Evolutionary conservation across 2,888 invertebrate species (phyloP), one percentile per base, ranked within the genome.

Genomic region (Polydrusus tereticollis): DNA sequence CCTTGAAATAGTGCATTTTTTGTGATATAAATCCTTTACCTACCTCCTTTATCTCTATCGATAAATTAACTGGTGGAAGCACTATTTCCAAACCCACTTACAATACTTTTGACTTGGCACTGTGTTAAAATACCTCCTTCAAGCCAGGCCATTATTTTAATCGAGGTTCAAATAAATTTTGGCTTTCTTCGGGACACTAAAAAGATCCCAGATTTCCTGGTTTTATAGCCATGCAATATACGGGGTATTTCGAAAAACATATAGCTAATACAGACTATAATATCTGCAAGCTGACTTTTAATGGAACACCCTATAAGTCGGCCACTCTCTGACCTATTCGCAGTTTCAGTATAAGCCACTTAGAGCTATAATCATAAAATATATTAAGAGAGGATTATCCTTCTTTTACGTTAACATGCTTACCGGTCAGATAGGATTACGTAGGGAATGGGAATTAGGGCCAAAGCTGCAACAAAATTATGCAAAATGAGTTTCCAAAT

Each of bases 341-440:
- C 14, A 55, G 45, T 29, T 47, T 20, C 45, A 10, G 62, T 41
- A 26, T 45, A 62, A 47, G 45, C 62, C 47, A 62, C 62, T 62
- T 47, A 62, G 29, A 14, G 62, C 43, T 41, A 41, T 43, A 43
- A 62, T 62, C 62, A 16, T 45, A 47, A 62, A 62, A 62, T 62
- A 62, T 47, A 62, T 62, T 47, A 43, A 47, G 47, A 62, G 45
- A 29, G 45, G 62, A 62, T 62, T 62, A 62, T 62, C 62, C 62
- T 43, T 62, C 62, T 62, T 62, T 47, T 29, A 62, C 43, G 43
- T 47, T 62, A 62, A 43, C 62, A 43, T 33, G 43, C 62, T 62
- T 47, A 62, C 43, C 26, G 62, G 62, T 62, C 62, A 47, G 29
- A 41, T 20, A 20, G 45, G 62, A 62, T 62, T 62, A 62, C n/a